Base-by-base conservation (phyloP, 2,888 invertebrate species). In the Nycteola revayana region DNA sequence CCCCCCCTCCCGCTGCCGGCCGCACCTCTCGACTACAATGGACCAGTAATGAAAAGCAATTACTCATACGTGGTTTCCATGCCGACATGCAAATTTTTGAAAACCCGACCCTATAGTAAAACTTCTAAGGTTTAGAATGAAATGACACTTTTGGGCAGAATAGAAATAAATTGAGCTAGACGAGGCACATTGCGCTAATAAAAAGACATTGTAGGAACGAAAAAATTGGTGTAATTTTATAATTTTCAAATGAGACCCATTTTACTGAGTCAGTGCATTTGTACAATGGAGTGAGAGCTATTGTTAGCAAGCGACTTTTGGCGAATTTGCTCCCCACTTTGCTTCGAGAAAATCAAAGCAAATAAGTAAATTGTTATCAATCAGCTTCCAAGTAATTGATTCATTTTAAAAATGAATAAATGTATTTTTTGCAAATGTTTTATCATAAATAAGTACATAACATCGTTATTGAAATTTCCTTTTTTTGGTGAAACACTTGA, bases 31-130 rank as follows among this genome's bases (percentile, higher is more conserved):
- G 71, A 76, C 75, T 75, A 79, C 79, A 79, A 84, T 83, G 69
- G 82, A 54, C 59, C 55, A 72, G 80, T 86, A 87, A 87, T 87
- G 86, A 86, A 85, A 79, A 84, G 86, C 86, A 86, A 86, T 87
- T 86, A 86, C 85, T 70, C 84, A 85, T 85, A 87, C 86, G 87
- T 85, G 87, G 83, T 75, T 71, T 70, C 69, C 77, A 71, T 72
- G 60, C 67, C 57, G 55, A 27, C 43, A 42, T 31, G 42, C 41
- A 26, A 30, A 41, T 33, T 36, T n/a, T 20, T 8, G 42, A 36
- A 68, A 60, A 56, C 32, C 24, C 34, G 44, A 56, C 74, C 56
- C 55, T 75, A 60, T 7, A n/a, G 6, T 1, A 36, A 8, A 14
- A 17, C 17, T 31, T 9, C 34, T 55, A 68, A 32, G 50, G 63